phyloP scores from a whole-genome alignment of 2,113 vertebrate genomes.

The Saguinus imperator region DNA sequence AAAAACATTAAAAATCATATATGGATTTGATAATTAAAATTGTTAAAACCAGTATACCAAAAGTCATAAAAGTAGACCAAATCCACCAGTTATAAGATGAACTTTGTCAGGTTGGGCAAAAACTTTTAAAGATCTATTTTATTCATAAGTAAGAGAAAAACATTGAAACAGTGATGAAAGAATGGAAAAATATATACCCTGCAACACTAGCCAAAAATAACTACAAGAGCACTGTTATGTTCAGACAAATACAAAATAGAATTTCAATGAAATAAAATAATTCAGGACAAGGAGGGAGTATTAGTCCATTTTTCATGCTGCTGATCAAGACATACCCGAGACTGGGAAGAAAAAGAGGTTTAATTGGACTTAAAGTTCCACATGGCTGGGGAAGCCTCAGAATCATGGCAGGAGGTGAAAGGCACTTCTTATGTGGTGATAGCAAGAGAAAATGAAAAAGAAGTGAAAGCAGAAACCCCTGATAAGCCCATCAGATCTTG shows the following conservation, averaged over 20 bases:
- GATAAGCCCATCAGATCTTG: too few relatives aligned
- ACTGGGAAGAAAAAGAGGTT: too few relatives aligned
- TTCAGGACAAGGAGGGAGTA: background rate
- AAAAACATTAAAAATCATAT: background rate
- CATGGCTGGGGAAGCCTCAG: too few relatives aligned
- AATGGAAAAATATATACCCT: background rate
- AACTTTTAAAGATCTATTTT: background rate
- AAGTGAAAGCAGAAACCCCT: too few relatives aligned
- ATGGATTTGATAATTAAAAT: background rate
- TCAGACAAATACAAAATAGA: background rate
- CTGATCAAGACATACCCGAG: too few relatives aligned
- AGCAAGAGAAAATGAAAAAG: too few relatives aligned
- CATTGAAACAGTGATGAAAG: background rate
- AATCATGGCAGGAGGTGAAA: too few relatives aligned
- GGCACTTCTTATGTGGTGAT: too few relatives aligned
- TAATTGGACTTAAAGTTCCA: too few relatives aligned
- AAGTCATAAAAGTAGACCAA: background rate
- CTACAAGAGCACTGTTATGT: background rate
- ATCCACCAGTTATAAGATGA: background rate
- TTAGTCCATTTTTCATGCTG: too few relatives aligned
- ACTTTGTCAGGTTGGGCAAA: background rate
- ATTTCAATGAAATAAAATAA: background rate
- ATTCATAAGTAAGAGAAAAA: background rate
- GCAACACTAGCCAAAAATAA: background rate
- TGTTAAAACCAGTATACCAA: background rate